phyloP scores from a whole-genome alignment of 2,888 invertebrate species.

The Phytoseiulus persimilis region DNA sequence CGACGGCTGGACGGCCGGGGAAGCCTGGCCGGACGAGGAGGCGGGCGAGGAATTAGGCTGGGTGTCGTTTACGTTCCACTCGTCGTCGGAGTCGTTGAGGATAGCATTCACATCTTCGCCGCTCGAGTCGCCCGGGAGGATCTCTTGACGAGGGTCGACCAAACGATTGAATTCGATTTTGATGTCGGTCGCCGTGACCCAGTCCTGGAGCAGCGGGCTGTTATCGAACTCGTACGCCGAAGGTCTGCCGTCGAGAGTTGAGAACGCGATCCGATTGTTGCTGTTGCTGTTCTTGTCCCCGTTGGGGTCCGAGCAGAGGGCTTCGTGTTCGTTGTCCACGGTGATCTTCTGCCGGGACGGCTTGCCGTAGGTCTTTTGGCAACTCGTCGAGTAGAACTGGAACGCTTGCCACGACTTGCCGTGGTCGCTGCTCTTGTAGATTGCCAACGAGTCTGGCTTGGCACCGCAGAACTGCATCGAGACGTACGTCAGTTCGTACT shows the following conservation, averaged over 20 bases:
- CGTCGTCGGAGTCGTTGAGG: background rate
- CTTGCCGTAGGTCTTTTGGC: constrained; percentile 77
- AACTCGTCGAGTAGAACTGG: constrained; percentile 83
- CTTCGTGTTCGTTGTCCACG: constrained; percentile 73
- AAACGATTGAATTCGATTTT: constrained; percentile 77
- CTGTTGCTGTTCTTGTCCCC: constrained; percentile 91
- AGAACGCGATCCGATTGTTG: constrained; percentile 86
- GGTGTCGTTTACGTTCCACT: constrained; percentile 6
- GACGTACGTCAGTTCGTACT: constrained; percentile 93
- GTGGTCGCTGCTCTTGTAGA: constrained; percentile 71
- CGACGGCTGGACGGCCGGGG: background rate
- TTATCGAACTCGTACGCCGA: constrained; percentile 86
- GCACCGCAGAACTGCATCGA: constrained; percentile 77
- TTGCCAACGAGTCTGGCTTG: constrained; percentile 89
- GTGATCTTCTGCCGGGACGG: constrained; percentile 63
- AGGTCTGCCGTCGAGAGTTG: constrained; percentile 84
- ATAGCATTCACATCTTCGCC: constrained; percentile 67
- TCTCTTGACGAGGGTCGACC: constrained; percentile 96
- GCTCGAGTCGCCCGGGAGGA: constrained; percentile 56
- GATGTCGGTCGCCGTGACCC: constrained; percentile 93
- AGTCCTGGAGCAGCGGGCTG: constrained; percentile 80
- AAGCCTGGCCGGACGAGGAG: background rate
- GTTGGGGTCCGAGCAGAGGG: constrained; percentile 91
- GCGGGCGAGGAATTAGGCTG: background rate
- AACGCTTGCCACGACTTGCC: constrained; percentile 78